A percentile compares a stretch with the other conserved stretches of the same genome.
phyloP scores from a whole-genome alignment of 2,113 vertebrate genomes.

The Lethenteron camtschaticum region DNA sequence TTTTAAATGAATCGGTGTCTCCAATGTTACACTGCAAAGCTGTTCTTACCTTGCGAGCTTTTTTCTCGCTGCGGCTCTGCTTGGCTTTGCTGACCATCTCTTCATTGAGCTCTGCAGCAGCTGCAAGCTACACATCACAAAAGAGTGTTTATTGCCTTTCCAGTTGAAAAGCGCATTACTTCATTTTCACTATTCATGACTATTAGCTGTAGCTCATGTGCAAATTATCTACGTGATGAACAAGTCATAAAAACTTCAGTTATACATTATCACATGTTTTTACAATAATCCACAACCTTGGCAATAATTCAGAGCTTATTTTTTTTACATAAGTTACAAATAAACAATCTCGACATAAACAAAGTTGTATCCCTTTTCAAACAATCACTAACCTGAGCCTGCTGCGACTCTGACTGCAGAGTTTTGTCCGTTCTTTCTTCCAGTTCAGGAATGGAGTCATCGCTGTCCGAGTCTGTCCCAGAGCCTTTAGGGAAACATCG shows the following conservation, averaged over 20 bases:
- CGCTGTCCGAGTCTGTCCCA: slow-evolving; percentile 62
- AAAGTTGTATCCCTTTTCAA: too few species aligned
- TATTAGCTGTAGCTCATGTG: too few species aligned
- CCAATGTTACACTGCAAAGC: background rate
- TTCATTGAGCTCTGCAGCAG: slow-evolving; percentile 48
- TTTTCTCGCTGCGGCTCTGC: slow-evolving; percentile 91
- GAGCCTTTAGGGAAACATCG: slow-evolving; percentile 20
- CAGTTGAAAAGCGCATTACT: background rate
- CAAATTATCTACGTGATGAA: too few species aligned
- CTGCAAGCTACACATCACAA: slow-evolving; percentile 40
- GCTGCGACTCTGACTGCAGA: slow-evolving; percentile 18
- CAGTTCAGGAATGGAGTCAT: slow-evolving; percentile 54
- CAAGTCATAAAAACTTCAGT: too few species aligned
- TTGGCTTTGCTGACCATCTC: slow-evolving; percentile 58
- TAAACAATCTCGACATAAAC: too few species aligned
- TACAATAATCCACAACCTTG: too few species aligned
- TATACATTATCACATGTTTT: too few species aligned
- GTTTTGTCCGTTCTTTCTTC: slow-evolving; percentile 63
- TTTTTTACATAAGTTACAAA: too few species aligned
- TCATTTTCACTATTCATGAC: background rate
- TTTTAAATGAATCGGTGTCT: background rate
- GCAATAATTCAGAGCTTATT: too few species aligned
- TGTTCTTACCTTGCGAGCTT: slow-evolving; percentile 62
- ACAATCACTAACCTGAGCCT: slow-evolving; percentile 29
- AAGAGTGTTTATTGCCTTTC: too few species aligned